Base-by-base conservation (phyloP, 2,797 vertebrate species). In the Poeciliopsis paucimaculata region DNA sequence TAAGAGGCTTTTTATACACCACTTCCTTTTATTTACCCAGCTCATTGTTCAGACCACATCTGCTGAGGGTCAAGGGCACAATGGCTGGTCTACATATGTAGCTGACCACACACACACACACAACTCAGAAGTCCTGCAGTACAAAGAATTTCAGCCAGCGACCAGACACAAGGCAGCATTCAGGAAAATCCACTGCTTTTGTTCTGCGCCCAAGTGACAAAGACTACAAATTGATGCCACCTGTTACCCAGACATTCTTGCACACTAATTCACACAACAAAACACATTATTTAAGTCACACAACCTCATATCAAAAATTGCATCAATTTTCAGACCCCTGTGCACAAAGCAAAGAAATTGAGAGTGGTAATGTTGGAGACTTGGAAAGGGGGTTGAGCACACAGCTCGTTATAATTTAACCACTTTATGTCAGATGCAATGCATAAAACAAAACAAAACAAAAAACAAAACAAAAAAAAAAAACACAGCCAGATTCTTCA, bases 11-110 rank as follows among this genome's bases (percentile, higher is more conserved):
- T 96, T 96, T 94, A 95, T 95, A 95, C 85, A 75, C 90, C 88
- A 94, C 94, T 97, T 97, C 96, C 96, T 95, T 95, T 94, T 96
- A 96, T 96, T 96, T 95, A 96, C 92, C 93, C 23, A 94, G 89
- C 73, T 91, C 91, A 96, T 96, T 96, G 95, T 96, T 96, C 93
- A 92, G 92, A 89, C 88, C 91, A 95, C 91, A 96, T 95, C 94
- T 95, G 94, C 92, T 96, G 90, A 94, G 94, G 95, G 89, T 84
- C 90, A 89, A 84, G 87, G 94, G 91, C 91, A 97, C 94, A 97
- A 97, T 96, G 89, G 94, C 84, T 84, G 82, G 91, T 92, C 84
- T 92, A 89, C 87, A 91, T 85, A 91, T 85, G 86, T 68, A 79
- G 87, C 91, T 91, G 92, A 93, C 91, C 93, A 90, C 88, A 87